phyloP scores from a whole-genome alignment of 2,113 vertebrate species.

The Carassius gibelio region DNA sequence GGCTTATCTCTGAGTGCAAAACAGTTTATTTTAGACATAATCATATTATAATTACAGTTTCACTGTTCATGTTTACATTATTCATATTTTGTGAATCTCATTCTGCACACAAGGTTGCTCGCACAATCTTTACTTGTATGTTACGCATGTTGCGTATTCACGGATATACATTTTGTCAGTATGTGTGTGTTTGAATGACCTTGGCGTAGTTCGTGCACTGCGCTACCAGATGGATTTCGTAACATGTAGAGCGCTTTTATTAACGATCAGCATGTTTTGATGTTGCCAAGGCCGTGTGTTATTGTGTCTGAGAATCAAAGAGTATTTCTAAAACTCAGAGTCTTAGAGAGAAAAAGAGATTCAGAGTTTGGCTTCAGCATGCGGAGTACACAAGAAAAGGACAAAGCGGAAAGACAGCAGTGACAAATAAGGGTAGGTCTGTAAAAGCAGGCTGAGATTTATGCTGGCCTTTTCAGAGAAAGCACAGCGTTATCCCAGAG shows the following conservation, averaged over 20 bases:
- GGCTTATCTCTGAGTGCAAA: background rate
- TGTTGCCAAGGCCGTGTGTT: background rate
- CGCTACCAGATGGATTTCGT: background rate
- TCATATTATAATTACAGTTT: background rate
- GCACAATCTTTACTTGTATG: background rate
- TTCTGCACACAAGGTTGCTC: background rate
- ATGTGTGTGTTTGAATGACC: background rate
- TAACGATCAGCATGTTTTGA: background rate
- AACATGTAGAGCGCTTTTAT: background rate
- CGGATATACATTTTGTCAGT: background rate
- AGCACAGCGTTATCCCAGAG: slow-evolving; percentile 68
- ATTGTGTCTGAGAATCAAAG: background rate
- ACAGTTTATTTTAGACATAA: background rate
- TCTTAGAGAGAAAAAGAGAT: background rate
- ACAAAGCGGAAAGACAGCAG: slow-evolving; percentile 52
- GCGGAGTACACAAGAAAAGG: slow-evolving; percentile 29
- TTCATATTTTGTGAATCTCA: background rate
- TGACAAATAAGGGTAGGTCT: slow-evolving; percentile 48
- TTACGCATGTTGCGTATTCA: background rate
- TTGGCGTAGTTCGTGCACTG: background rate
- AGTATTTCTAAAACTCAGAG: background rate
- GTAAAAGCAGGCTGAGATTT: slow-evolving; percentile 75
- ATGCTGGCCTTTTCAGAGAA: slow-evolving; percentile 72
- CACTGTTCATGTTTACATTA: no score
- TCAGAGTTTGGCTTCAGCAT: background rate